Percentiles rank a stretch among this genome's conserved stretches.
Evolutionary conservation across 2,888 invertebrate genomes (phyloP).

Genomic region (Epirrhoe alternata): DNA sequence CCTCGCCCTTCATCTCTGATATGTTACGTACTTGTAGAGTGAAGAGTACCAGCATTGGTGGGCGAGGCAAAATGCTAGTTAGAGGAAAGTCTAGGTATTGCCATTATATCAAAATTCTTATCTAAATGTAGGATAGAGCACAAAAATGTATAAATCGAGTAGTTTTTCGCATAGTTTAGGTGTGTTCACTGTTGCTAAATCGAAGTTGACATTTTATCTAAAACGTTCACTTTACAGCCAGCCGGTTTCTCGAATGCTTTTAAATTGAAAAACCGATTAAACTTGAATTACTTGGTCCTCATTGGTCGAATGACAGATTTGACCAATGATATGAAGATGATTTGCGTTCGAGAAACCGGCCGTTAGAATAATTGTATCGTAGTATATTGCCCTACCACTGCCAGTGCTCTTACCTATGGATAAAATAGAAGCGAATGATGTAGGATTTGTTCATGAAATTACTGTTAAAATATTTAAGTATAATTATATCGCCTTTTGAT

Average conservation of each 20-base stretch:
- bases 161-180: constrained; percentile 35
- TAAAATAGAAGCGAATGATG: constrained; percentile 43
- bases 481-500: constrained; percentile 14
- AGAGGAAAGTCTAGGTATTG: constrained; percentile 13
- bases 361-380: constrained; percentile 13
- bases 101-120: constrained; percentile 24
- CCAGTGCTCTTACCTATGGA: constrained; percentile 58
- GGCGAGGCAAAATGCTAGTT: neutral
- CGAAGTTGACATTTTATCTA: constrained; percentile 23
- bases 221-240: constrained; percentile 51
- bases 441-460: constrained; percentile 27
- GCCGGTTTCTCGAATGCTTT: no score
- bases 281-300: no score
- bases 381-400: constrained; percentile 66
- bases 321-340: no score
- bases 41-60: neutral
- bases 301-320: no score
- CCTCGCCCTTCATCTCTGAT: neutral
- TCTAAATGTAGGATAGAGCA: constrained; percentile 22
- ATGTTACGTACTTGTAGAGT: neutral
- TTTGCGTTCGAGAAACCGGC: no score
- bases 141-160: constrained; percentile 25
- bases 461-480: constrained; percentile 12
- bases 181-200: constrained; percentile 39
- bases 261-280: no score